Evolutionary conservation across 1,140 invertebrate species (phyloP).

Genomic region (Drosophila pectinifera): DNA sequence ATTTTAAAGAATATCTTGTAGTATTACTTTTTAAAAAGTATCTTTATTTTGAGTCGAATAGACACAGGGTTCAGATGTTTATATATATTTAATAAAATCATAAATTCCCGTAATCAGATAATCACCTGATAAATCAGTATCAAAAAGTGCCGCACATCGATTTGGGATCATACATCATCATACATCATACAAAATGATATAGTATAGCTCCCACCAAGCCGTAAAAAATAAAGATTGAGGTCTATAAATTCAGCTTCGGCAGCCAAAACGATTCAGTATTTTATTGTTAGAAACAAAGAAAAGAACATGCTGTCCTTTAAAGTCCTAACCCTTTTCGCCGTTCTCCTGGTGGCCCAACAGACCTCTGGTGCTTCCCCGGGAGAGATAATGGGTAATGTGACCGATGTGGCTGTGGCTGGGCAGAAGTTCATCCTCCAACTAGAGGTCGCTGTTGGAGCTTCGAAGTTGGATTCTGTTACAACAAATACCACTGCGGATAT

Average conservation of each 20-base stretch:
- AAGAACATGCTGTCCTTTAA: neutral
- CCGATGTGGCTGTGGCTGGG: constrained; percentile 9
- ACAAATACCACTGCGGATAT: constrained; percentile 5
- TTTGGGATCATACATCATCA: constrained; percentile 1
- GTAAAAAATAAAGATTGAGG: neutral
- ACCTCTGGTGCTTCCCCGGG: neutral
- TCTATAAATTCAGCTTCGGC: neutral
- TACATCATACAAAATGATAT: no score
- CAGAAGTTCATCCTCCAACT: constrained; percentile 6
- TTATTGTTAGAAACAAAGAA: constrained; percentile 2
- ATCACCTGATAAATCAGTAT: constrained; percentile 5
- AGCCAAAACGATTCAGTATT: neutral
- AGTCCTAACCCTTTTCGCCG: neutral
- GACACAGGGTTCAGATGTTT: neutral
- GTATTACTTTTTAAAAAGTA: no score
- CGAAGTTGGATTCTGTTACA: neutral
- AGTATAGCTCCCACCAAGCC: neutral
- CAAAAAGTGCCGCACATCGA: neutral
- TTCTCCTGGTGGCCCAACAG: constrained; percentile 5
- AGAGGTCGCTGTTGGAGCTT: constrained; percentile 4
- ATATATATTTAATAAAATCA: neutral
- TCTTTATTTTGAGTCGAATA: neutral
- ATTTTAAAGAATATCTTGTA: neutral
- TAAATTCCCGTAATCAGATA: neutral
- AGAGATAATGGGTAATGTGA: neutral